Evolutionary conservation across 2,888 invertebrate genomes (phyloP), one percentile per base, ranked within the genome.

Genomic region (Eristalinus aeneus): DNA sequence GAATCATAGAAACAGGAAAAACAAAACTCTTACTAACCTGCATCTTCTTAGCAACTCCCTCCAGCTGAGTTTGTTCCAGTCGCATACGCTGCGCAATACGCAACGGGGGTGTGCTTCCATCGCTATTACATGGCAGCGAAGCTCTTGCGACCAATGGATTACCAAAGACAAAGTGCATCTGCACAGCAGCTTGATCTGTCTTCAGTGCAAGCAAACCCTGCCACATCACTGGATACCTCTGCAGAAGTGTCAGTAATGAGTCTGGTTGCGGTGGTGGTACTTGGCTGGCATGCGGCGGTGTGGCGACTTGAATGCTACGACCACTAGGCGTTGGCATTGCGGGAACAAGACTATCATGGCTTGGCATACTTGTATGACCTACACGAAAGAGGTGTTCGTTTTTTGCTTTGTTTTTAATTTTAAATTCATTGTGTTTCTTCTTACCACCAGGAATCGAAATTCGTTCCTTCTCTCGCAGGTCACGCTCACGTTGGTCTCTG

Each of bases 91-190:
- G 99, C 2, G 98, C 97, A 90, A 99, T 98, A 89, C 98, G 95
- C 84, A 99, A 93, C 76, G 97, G 96, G 88, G 97, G 96, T 89
- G 97, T 96, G 68, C 96, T 95, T 77, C 96, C 97, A 91, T 97
- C 97, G 72, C 95, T 95, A 91, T 96, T 96, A 86, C 96, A 95
- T 63, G 98, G 98, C 90, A 99, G 94, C 85, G 98, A 97, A 90
- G 96, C 96, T 88, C 96, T 95, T 10, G 98, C 98, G 86, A 99
- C 97, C 89, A 94, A 94, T 10, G 97, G 96, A 94, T 97, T 98
- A 77, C 99, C 99, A 90, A 97, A 97, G 88, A 99, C 98, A 93
- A 98, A 98, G 93, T 99, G 98, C 99, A 99, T 99, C 94, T 99
- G 99, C 61, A 99, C 99, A 32, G 97, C 97, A 6, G 98, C 98